These are phyloP conservation scores for Tenebrio molitor DNA, from an alignment of 1,140 invertebrate genomes.

Conservation along the genomic window DNA sequence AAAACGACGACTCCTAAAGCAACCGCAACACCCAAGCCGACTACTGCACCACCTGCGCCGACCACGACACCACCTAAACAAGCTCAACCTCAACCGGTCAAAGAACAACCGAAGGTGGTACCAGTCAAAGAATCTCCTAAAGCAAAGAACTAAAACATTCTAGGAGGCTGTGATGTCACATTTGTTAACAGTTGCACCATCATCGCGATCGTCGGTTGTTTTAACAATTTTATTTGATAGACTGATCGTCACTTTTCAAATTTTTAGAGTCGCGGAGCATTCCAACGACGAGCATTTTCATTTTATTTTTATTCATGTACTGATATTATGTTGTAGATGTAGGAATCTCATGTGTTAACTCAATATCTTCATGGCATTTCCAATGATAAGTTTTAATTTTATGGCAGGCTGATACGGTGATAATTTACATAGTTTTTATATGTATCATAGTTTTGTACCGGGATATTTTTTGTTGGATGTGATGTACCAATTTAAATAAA, in stretches of 20 bases:
- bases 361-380: background rate
- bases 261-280: background rate
- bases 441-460: conserved; percentile 32
- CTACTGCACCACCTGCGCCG: conserved; percentile 11
- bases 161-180: conserved; percentile 14
- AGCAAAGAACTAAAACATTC: conserved; percentile 16
- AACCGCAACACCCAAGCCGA: conserved; percentile 44
- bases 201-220: conserved; percentile 16
- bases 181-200: conserved; percentile 22
- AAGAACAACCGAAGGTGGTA: conserved; percentile 38
- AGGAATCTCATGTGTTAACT: conserved; percentile 30
- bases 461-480: conserved; percentile 23
- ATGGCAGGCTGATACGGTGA: conserved; percentile 27
- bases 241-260: conserved; percentile 12
- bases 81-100: conserved; percentile 45
- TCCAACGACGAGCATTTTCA: background rate
- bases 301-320: conserved; percentile 9
- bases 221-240: conserved; percentile 12
- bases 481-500: conserved; percentile 38
- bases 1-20: conserved; percentile 51
- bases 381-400: conserved; percentile 7
- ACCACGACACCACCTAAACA: conserved; percentile 36
- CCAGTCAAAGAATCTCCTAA: conserved; percentile 36
- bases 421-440: conserved; percentile 42
- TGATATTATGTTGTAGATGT: conserved; percentile 5